phyloP scores from a whole-genome alignment of 2,888 invertebrate genomes.

The Anticlea derivata region DNA sequence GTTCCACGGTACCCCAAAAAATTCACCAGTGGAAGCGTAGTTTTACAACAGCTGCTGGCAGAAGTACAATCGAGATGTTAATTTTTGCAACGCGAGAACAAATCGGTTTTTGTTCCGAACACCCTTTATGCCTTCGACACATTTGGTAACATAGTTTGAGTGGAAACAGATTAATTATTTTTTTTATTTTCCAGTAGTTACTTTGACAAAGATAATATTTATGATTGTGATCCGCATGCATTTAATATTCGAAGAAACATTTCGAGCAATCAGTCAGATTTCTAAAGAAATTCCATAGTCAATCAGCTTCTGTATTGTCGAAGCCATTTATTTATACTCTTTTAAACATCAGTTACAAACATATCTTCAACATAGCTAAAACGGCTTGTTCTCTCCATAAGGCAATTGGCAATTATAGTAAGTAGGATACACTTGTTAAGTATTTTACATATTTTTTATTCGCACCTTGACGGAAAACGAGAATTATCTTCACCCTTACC shows the following conservation, averaged over 20 bases:
- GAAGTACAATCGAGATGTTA: slow-evolving; percentile 28
- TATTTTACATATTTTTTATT: slow-evolving; percentile 17
- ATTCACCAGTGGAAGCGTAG: slow-evolving; percentile 6
- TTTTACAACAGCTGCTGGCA: slow-evolving; percentile 25
- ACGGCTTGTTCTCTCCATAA: neutral
- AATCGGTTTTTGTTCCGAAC: slow-evolving; percentile 21
- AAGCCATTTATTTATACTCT: too few species aligned
- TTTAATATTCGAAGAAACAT: too few species aligned
- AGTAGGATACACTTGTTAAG: neutral
- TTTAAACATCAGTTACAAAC: too few species aligned
- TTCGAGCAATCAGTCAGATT: too few species aligned
- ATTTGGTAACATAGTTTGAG: slow-evolving; percentile 8
- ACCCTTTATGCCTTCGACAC: slow-evolving; percentile 12
- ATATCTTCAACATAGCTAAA: too few species aligned
- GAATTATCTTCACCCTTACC: slow-evolving; percentile 24
- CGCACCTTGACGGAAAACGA: slow-evolving; percentile 17
- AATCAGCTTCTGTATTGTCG: too few species aligned
- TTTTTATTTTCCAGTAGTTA: too few species aligned
- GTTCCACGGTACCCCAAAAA: slow-evolving; percentile 4
- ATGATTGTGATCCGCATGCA: too few species aligned
- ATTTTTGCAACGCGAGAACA: slow-evolving; percentile 28
- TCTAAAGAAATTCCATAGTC: too few species aligned
- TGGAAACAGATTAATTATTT: neutral
- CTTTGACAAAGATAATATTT: too few species aligned
- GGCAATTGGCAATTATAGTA: neutral